phyloP scores from a whole-genome alignment of 2,888 invertebrate species.

The Pilophorus perplexus region DNA sequence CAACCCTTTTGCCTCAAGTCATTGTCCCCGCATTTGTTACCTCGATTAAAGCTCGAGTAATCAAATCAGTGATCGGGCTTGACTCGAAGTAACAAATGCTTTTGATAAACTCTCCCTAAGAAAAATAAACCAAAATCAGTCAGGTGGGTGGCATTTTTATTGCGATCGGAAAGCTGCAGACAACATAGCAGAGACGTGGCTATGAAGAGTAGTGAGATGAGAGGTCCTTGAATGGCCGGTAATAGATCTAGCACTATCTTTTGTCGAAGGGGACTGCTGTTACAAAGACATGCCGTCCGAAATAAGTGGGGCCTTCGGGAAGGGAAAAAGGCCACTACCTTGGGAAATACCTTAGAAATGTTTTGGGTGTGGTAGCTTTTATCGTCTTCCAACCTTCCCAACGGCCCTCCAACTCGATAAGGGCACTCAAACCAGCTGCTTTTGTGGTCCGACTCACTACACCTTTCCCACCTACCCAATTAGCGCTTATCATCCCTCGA shows the following conservation, averaged over 20 bases:
- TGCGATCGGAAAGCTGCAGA: constrained; percentile 21
- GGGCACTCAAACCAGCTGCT: constrained; percentile 40
- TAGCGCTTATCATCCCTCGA: constrained; percentile 36
- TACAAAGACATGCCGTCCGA: constrained; percentile 37
- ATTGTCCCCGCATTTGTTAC: no score
- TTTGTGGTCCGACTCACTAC: constrained; percentile 33
- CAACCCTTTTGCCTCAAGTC: no score
- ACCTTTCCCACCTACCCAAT: constrained; percentile 40
- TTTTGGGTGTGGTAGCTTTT: constrained; percentile 40
- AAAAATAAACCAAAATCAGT: background rate
- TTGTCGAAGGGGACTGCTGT: constrained; percentile 34
- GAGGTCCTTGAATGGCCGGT: constrained; percentile 30
- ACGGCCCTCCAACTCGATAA: constrained; percentile 16
- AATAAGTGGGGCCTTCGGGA: constrained; percentile 16
- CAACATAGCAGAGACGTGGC: background rate
- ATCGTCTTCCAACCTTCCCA: constrained; percentile 34
- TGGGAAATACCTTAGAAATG: constrained; percentile 36
- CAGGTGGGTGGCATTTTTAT: constrained; percentile 16
- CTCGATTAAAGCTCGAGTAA: no score
- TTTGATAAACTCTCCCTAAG: background rate
- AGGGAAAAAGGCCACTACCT: constrained; percentile 16
- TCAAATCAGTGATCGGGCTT: no score
- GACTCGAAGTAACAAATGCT: no score
- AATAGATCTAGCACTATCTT: constrained; percentile 38
- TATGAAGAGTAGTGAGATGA: constrained; percentile 26